Base-by-base conservation (phyloP, 2,888 invertebrate genomes). In the Dynastes grantii region DNA sequence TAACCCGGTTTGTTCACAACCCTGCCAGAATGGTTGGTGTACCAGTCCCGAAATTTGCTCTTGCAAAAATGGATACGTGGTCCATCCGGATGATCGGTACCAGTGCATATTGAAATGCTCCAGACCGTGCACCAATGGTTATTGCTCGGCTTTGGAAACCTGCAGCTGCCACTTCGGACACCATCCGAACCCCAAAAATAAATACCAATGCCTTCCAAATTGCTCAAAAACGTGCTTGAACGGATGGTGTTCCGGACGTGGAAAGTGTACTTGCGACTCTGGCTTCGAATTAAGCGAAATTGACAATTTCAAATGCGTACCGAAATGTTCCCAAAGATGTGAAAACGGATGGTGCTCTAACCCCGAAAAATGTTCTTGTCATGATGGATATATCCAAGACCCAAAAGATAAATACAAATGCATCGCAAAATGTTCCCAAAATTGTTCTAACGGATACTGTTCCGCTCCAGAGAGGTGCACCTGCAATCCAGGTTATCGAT, bases 361-460 rank as follows among this genome's bases (percentile, higher is more conserved):
- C 4, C 81, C 81, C 40, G 83, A 84, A 49, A 80, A 75, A 8
- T 85, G 85, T 65, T 61, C 77, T 1, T 85, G 85, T 65, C 78
- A 83, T 85, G 84, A 68, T 84, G 89, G 81, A 65, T 88, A 70
- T 8, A 80, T 65, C 8, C 76, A 77, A 37, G 81, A 82, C 78
- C 5, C 58, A 1, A 80, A 76, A 11, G 76, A 86, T 83, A 77
- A 85, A 81, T 77, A 58, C 58, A 61, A 65, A 32, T 79, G 79
- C 29, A 53, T 61, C 27, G 82, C 83, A 11, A 63, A 76, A 29
- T 85, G 85, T 70, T 76, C 70, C 16, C 70, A 79, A 61, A 27
- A 76, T 49, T 85, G 85, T 58, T 8, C 76, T 2, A 91, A 92
- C 83, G 91, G 90, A 2, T 83, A 81, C 0, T 92, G 92, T 81